phyloP scores from a whole-genome alignment of 2,797 vertebrate genomes.

The Pangasius macronema region DNA sequence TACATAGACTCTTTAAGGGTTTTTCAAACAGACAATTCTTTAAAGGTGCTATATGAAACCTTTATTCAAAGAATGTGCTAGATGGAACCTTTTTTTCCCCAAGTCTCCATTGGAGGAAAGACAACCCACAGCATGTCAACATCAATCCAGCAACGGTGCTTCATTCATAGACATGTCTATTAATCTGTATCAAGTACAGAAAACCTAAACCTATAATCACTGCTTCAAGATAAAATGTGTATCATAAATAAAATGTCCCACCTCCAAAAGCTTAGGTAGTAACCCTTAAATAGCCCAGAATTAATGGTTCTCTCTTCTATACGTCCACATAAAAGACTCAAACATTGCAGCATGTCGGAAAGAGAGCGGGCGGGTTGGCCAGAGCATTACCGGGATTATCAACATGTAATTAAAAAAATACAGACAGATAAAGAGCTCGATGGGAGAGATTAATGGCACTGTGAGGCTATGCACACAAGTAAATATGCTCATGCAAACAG shows the following conservation, averaged over 20 bases:
- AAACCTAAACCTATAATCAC: background rate
- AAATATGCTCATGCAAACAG: background rate
- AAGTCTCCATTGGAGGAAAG: background rate
- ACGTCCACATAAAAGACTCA: constrained; percentile 77
- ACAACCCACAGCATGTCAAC: background rate
- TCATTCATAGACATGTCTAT: background rate
- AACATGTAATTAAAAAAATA: constrained; percentile 1
- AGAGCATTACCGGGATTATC: background rate
- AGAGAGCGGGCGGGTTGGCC: background rate
- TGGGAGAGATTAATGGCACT: background rate
- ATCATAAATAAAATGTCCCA: constrained; percentile 7
- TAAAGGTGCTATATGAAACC: background rate
- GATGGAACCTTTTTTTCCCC: background rate
- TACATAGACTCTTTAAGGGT: background rate
- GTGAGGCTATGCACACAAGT: background rate
- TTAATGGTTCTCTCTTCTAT: constrained; percentile 73
- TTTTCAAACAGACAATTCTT: background rate
- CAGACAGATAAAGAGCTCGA: background rate
- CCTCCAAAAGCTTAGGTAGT: constrained; percentile 61
- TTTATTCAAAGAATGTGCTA: background rate
- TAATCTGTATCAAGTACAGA: background rate
- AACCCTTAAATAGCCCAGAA: constrained; percentile 74
- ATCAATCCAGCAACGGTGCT: background rate
- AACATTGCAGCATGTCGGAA: constrained; percentile 46
- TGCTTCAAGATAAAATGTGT: background rate